A percentile compares a stretch with the other conserved stretches of the same genome.
Conservation (phyloP, 2,113 vertebrate genomes). For the Ceyx cyanopectus region DNA sequence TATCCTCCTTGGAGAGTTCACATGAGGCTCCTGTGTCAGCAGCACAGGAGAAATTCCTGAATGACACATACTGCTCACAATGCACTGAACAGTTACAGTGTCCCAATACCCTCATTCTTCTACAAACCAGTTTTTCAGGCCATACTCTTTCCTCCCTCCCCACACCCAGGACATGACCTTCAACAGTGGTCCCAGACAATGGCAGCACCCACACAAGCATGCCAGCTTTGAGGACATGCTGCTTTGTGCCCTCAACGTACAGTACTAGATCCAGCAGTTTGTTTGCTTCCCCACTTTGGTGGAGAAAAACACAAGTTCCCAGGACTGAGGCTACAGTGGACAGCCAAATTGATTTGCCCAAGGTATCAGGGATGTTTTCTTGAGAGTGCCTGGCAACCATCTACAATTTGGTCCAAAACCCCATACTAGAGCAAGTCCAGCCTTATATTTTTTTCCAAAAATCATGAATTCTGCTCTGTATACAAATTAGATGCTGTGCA, state of each 20-base stretch:
- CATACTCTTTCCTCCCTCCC: neutral
- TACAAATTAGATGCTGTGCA: neutral
- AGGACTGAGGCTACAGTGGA: neutral
- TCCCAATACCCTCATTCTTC: neutral
- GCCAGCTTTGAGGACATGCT: neutral
- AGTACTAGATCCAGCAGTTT: neutral
- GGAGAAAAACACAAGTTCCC: neutral
- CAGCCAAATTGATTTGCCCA: neutral
- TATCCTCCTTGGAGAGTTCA: neutral
- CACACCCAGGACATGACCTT: neutral
- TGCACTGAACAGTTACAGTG: neutral
- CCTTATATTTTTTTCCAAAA: neutral
- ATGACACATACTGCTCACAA: neutral
- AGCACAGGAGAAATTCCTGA: neutral
- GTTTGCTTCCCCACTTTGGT: neutral
- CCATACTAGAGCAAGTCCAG: neutral
- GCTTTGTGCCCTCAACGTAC: neutral
- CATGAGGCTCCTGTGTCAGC: neutral
- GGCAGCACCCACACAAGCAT: accelerated
- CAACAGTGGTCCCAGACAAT: neutral
- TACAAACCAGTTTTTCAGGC: neutral
- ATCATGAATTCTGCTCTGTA: neutral
- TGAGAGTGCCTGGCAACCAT: neutral
- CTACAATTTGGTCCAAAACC: neutral
- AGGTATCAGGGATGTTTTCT: neutral